Evolutionary conservation across 2,797 vertebrate genomes (phyloP), one percentile per base, ranked within the genome.

Genomic region (Cirrhinus mrigala): DNA sequence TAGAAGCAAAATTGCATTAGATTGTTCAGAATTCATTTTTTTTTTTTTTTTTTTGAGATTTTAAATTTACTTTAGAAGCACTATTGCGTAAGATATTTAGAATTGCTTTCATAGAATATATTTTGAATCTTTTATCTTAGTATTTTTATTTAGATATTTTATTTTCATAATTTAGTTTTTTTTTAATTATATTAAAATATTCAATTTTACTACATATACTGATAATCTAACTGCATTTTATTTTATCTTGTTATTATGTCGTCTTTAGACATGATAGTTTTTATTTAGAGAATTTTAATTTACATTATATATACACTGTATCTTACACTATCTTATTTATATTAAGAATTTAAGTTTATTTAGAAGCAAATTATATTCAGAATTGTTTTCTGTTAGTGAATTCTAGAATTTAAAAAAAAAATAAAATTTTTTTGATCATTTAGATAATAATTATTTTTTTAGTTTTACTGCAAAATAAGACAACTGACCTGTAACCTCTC

Each of bases 401-500:
- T 37, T 37, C 4, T 37, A 37, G 33, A 37, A 37, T 37, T 37
- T 37, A 4, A 4, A 37, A 2, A 33, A 5, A 37, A 4, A n/a
- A n/a, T n/a, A n/a, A 64, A 7, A 22, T 29, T 52, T 14, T n/a
- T 14, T 33, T 11, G 3, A 24, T 18, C 5, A 27, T 74, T 54
- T 15, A 15, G 1, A 24, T 56, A 15, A 15, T 11, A 1, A 0
- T 9, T 56, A 22, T 52, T 73, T 22, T 20, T 54, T 3, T 54
- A 3, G 1, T 33, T 75, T 22, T 33, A 54, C 48, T 33, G 48
- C 18, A 76, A 12, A 75, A 56, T 37, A 58, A 40, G 9, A 37
- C 1, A 6, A 73, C 75, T 84, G 83, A 83, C 75, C 58, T 87
- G 81, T 87, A 87, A 88, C 85, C 87, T 90, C 88, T 87, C 74